Evolutionary conservation across 2,888 invertebrate species (phyloP), one percentile per base, ranked within the genome.

Genomic region (Microctonus hyperodae): DNA sequence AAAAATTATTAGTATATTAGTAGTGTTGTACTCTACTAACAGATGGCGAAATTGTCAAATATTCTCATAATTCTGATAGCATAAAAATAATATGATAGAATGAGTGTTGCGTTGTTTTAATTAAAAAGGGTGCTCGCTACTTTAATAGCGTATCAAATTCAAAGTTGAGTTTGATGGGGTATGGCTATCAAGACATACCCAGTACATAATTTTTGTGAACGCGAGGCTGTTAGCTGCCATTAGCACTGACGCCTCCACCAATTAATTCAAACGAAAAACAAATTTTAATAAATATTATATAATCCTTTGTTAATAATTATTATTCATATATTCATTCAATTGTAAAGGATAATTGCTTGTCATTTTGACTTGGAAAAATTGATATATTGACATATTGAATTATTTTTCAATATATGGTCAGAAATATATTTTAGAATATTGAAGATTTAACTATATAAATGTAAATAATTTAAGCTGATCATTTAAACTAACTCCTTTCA

Each of bases 131-230:
- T 83, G 75, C 80, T 90, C 90, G 89, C 87, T 88, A 87, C 90
- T 91, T 89, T 64, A 79, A 90, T 91, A 88, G 87, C 88, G 90
- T 90, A 85, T 85, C 84, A 80, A 16, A 85, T 85, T 84, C 83
- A 76, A 70, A 78, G 78, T 63, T 64, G 70, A 80, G 79, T 84
- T 84, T 84, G 84, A 88, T 87, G 91, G 91, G 90, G 92, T 92
- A 92, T 92, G 92, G 91, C 85, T 83, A 92, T 92, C 92, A 91
- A 92, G 90, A 92, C 91, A 92, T 92, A 92, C 91, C 86, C 90
- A 91, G 89, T 90, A 92, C 90, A 76, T 87, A 89, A 92, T 92
- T 91, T 92, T 92, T 92, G 85, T 78, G 74, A 76, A 70, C 72
- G 87, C 79, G 90, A 88, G 90, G 91, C 89, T 87, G 91, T 91